Evolutionary conservation across 2,797 vertebrate species (phyloP), one percentile per base, ranked within the genome.

Genomic region (Zenarchopterus dispar): DNA sequence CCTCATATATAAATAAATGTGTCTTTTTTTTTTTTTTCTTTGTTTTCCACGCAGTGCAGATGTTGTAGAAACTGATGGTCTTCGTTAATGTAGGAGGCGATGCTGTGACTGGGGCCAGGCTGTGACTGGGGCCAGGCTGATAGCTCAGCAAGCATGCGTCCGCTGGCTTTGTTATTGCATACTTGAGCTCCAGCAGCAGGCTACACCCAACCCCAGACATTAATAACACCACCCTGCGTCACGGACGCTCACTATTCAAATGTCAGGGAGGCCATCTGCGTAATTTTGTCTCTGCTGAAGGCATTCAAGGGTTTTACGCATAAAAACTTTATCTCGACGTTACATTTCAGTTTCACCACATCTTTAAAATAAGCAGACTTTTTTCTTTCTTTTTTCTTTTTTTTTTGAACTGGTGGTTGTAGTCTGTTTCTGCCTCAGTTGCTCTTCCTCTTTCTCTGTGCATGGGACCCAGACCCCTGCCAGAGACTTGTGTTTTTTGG

Each of bases 401-500:
- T 62, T 66, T 42, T 9, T 63, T 76, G 60, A 48, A 50, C 46
- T 57, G 7, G 69, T 57, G 72, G 71, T 56, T 84, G 81, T 80
- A 84, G 84, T 85, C 72, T 87, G 80, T 73, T 80, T 84, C 53
- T 77, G 62, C 73, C 77, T 84, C 21, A 17, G 63, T 78, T 73
- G 64, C 63, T 80, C 60, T 79, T 76, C 53, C 57, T 59, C 53
- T 54, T 42, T 50, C 7, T 58, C 67, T 84, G 67, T 72, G 80
- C 67, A 57, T 78, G 74, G 70, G 85, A 84, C 77, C 61, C 57
- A 22, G 45, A 17, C 70, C 66, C 72, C 16, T 67, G 88, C 89
- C 88, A 89, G 86, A 84, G 68, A 75, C 47, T 82, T 89, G 91
- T 90, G 88, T 88, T 84, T 84, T 58, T 91, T 91, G 91, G 90